Conservation (phyloP, 2,888 invertebrate genomes). For the Coenonympha glycerion region DNA sequence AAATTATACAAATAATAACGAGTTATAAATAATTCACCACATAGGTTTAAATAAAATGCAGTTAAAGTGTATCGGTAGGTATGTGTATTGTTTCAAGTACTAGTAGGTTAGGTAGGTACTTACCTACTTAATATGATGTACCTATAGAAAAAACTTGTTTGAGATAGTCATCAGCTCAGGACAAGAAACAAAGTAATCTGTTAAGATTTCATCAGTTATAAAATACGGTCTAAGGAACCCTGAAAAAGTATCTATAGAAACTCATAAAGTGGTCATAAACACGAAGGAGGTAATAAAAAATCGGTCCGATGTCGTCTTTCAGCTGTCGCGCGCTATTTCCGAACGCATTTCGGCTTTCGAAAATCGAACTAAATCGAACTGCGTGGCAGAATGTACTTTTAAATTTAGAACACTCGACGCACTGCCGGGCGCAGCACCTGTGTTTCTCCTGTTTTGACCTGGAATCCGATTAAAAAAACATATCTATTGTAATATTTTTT, state of each 20-base stretch:
- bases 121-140: too few species aligned
- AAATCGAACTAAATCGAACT: conserved; percentile 71
- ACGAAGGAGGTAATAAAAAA: conserved; percentile 73
- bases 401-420: conserved; percentile 28
- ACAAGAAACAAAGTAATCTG: too few species aligned
- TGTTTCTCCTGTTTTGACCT: conserved; percentile 16
- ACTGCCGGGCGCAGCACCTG: conserved; percentile 26
- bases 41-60: too few species aligned
- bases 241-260: conserved; percentile 72
- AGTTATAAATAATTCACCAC: too few species aligned
- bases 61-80: too few species aligned
- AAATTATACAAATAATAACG: too few species aligned
- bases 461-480: background rate
- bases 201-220: too few species aligned
- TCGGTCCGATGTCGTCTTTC: conserved; percentile 65
- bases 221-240: too few species aligned
- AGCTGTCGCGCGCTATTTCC: conserved; percentile 74
- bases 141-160: too few species aligned
- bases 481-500: background rate
- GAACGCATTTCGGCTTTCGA: conserved; percentile 57
- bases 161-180: too few species aligned
- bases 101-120: too few species aligned
- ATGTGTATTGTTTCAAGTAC: too few species aligned
- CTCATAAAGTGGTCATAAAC: conserved; percentile 75
- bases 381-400: conserved; percentile 33